phyloP scores from a whole-genome alignment of 2,113 vertebrate genomes.

The Riparia riparia region DNA sequence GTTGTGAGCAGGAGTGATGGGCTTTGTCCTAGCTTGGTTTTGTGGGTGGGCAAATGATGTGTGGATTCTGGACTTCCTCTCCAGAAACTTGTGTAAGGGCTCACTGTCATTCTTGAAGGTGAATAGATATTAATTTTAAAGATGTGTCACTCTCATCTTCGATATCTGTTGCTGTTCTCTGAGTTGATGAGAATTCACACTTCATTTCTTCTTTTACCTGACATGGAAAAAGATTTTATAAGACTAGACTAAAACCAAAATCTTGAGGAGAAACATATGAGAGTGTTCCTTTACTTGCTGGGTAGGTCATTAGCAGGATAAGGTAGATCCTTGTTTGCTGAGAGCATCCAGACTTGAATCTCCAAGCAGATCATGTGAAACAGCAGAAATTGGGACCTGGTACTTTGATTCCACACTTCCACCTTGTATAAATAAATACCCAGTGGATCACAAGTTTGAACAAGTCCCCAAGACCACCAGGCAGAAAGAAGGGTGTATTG shows the following conservation, averaged over 20 bases:
- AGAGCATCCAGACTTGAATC: neutral
- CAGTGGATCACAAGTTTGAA: neutral
- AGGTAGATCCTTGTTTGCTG: neutral
- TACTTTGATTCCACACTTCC: neutral
- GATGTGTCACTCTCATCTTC: fast-evolving
- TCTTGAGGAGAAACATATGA: neutral
- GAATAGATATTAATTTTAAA: neutral
- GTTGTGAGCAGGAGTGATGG: neutral
- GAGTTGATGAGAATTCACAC: neutral
- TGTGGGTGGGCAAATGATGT: neutral
- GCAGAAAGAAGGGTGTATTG: neutral
- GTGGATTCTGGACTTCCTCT: neutral
- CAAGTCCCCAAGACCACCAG: neutral
- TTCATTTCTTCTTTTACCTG: neutral
- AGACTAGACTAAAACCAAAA: neutral
- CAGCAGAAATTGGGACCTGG: neutral
- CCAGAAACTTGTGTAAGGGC: neutral
- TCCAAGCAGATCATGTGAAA: neutral
- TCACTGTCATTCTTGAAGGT: neutral
- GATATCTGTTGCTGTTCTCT: neutral
- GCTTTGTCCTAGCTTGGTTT: neutral
- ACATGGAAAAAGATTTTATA: neutral
- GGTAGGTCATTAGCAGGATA: neutral
- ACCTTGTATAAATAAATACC: neutral
- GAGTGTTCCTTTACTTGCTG: neutral